Conservation (phyloP, 2,797 vertebrate genomes). For the Streptopelia turtur region DNA sequence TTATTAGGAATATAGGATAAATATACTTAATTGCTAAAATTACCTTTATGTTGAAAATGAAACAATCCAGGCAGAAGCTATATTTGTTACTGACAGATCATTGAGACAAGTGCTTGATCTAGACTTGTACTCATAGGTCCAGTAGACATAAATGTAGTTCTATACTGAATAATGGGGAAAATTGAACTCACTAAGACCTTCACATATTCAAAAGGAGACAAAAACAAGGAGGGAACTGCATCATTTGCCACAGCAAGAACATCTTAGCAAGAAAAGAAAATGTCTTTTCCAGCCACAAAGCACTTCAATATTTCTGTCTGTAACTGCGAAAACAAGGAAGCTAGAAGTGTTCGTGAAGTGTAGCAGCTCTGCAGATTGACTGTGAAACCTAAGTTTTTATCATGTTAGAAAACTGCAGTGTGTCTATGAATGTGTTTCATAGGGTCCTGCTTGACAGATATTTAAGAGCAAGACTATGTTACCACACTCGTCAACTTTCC, state of each 20-base stretch:
- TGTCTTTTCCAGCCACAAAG: background rate
- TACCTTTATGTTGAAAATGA: background rate
- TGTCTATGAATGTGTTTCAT: background rate
- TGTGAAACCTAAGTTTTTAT: background rate
- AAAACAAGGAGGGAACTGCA: fast-evolving
- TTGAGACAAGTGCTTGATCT: background rate
- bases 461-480: background rate
- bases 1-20: background rate
- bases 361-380: background rate
- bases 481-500: background rate
- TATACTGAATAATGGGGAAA: background rate
- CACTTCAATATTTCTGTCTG: background rate
- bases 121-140: background rate
- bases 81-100: background rate
- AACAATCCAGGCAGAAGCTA: background rate
- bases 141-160: background rate
- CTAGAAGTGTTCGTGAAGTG: background rate
- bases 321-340: background rate
- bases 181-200: background rate
- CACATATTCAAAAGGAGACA: background rate
- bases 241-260: background rate
- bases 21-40: background rate
- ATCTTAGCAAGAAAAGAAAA: background rate
- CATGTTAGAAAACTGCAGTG: background rate
- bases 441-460: background rate